These are phyloP conservation scores for Drosophila truncata DNA, from an alignment of 1,140 invertebrate species.

Conservation along the genomic window DNA sequence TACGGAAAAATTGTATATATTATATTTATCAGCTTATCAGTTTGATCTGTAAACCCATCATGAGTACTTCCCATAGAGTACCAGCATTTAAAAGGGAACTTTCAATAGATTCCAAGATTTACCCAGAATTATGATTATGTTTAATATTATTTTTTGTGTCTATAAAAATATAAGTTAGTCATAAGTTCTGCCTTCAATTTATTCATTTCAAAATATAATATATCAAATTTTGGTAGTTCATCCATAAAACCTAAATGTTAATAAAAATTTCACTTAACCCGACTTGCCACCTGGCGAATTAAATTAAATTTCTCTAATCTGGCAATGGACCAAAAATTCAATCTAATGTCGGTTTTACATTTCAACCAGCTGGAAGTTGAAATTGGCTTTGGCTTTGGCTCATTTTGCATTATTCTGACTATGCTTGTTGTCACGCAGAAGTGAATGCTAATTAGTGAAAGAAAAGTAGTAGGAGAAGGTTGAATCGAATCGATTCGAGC, in stretches of 20 bases:
- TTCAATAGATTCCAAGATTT: background rate
- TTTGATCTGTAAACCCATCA: background rate
- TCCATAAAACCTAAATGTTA: background rate
- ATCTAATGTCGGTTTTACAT: background rate
- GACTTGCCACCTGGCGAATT: background rate
- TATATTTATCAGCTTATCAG: background rate
- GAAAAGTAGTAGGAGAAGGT: background rate
- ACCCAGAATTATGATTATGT: no score
- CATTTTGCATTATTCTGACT: background rate
- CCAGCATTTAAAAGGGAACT: no score
- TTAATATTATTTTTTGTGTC: no score
- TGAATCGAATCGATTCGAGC: background rate
- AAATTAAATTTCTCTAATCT: background rate
- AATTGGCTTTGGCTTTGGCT: background rate
- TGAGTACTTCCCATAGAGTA: no score
- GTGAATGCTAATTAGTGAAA: background rate
- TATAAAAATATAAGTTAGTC: no score
- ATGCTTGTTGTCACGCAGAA: background rate
- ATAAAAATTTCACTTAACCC: background rate
- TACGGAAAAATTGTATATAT: background rate
- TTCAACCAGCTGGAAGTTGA: background rate
- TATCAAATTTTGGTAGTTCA: background rate
- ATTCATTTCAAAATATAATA: no score
- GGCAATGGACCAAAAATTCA: slow-evolving; percentile 3
- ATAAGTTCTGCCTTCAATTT: background rate